These are phyloP conservation scores for Eledone cirrhosa DNA, from an alignment of 2,888 invertebrate genomes.

Conservation along the genomic window DNA sequence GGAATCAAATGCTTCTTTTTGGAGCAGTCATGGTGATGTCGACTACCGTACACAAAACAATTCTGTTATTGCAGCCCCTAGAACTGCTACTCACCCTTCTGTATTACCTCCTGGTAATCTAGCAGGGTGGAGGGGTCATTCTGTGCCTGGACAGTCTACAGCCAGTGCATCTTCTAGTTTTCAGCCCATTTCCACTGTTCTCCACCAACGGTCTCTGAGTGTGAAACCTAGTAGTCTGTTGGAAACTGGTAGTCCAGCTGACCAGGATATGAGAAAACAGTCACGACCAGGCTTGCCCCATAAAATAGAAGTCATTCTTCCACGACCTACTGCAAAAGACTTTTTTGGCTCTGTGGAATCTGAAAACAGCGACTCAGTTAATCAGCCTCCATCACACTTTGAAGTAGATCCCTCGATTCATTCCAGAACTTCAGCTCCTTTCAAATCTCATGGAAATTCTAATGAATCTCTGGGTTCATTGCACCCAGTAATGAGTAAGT, in stretches of 20 bases:
- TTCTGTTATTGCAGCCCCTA: not conserved
- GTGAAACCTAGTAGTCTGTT: not conserved
- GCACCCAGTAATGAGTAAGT: not conserved
- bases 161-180: not conserved
- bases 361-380: conserved; percentile 14
- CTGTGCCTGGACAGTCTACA: not conserved
- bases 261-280: conserved; percentile 22
- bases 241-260: not conserved
- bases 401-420: not conserved
- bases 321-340: conserved; percentile 21
- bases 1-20: not conserved
- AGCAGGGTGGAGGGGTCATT: not conserved
- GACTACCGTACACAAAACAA: conserved; percentile 19
- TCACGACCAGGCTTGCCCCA: not conserved
- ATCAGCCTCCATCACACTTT: conserved; percentile 11
- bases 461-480: not conserved
- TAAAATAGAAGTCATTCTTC: conserved; percentile 23
- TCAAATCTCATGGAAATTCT: not conserved
- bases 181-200: conserved; percentile 20
- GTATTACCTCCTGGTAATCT: not conserved
- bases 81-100: not conserved
- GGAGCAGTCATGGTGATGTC: not conserved
- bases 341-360: conserved; percentile 15
- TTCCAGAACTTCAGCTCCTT: not conserved
- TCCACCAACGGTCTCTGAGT: not conserved